Evolutionary conservation across 2,888 invertebrate species (phyloP).

Genomic region (Drosophila demipolita): DNA sequence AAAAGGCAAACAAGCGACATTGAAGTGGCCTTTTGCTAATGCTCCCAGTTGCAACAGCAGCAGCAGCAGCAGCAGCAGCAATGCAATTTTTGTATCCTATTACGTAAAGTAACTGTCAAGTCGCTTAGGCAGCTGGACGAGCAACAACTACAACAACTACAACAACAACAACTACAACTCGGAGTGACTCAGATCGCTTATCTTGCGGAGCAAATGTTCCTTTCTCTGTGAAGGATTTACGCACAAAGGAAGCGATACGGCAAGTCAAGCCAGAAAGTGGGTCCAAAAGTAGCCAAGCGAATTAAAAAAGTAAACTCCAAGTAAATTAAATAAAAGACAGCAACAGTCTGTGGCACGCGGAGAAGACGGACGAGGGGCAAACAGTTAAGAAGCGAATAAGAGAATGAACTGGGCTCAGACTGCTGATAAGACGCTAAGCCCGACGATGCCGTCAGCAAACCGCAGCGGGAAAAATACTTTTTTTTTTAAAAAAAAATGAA

Average conservation of each 20-base stretch:
- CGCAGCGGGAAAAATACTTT: conserved; percentile 72
- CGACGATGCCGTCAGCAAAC: conserved; percentile 60
- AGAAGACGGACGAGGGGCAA: conserved; percentile 8
- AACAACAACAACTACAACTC: conserved; percentile 19
- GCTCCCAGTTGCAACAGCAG: conserved; percentile 41
- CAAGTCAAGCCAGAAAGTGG: conserved; percentile 32
- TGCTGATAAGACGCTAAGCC: conserved; percentile 59
- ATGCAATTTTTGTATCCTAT: conserved; percentile 79
- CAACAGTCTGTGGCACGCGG: conserved; percentile 6
- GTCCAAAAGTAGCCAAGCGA: conserved; percentile 77
- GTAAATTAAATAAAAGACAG: conserved; percentile 70
- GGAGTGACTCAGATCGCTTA: conserved; percentile 70
- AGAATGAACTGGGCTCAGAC: conserved; percentile 33
- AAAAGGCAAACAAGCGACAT: conserved; percentile 71
- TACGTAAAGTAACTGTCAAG: conserved; percentile 74
- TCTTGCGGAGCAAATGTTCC: conserved; percentile 70
- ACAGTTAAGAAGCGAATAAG: conserved; percentile 4
- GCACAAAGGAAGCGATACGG: conserved; percentile 64
- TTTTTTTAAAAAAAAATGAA: conserved; percentile 63
- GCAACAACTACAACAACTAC: conserved; percentile 26
- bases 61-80: conserved; percentile 49
- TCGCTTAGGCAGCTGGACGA: conserved; percentile 60
- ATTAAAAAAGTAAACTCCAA: conserved; percentile 78
- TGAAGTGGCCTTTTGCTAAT: conserved; percentile 58
- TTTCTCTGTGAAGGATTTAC: conserved; percentile 73